Conservation (phyloP, 2,113 vertebrate species). For the Fulmarus glacialis region DNA sequence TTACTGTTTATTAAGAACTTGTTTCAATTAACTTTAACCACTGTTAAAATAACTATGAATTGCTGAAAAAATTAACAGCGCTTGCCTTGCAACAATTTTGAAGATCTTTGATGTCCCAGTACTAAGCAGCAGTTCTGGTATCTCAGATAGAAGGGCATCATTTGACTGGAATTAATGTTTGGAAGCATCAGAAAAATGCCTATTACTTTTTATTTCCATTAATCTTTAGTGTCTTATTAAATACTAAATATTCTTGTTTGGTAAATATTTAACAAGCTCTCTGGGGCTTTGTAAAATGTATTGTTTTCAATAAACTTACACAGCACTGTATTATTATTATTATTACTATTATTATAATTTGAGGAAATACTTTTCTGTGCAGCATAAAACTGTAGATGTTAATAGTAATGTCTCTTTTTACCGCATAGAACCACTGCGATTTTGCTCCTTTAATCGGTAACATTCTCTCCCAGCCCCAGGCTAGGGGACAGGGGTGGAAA, state of each 20-base stretch:
- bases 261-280: conserved; percentile 60
- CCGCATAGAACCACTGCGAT: not conserved
- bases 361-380: conserved; percentile 12
- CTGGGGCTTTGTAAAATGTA: conserved; percentile 16
- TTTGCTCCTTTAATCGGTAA: conserved; percentile 1
- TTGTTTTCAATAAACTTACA: conserved; percentile 50
- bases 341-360: not conserved
- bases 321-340: not conserved
- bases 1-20: conserved; percentile 63
- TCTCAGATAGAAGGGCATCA: not conserved
- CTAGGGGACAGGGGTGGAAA: not conserved
- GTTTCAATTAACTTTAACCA: conserved; percentile 50
- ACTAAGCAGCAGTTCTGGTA: not conserved
- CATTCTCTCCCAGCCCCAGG: not conserved
- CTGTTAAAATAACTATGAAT: conserved; percentile 30
- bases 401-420: not conserved
- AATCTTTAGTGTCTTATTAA: conserved; percentile 45
- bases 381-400: not conserved
- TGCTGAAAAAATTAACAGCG: not conserved
- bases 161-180: not conserved
- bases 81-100: not conserved
- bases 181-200: not conserved
- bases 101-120: not conserved
- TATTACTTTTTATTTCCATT: conserved; percentile 36
- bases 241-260: conserved; percentile 59